Conservation (phyloP, 2,113 vertebrate genomes). For the Machaerirhynchus nigripectus region DNA sequence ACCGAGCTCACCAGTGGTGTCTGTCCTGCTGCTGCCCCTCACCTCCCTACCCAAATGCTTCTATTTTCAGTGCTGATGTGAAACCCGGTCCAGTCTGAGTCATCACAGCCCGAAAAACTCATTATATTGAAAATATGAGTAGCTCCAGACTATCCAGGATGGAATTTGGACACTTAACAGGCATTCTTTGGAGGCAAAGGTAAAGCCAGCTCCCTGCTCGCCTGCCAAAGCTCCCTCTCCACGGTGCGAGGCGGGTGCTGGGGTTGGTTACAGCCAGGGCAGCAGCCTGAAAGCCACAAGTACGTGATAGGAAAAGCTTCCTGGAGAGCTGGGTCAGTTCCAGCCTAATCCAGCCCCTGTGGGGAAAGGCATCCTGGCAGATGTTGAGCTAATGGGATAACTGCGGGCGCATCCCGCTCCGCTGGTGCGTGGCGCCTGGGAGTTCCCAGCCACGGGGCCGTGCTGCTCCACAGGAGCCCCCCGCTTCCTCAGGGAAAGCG, state of each 20-base stretch:
- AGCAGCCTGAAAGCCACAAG: slow-evolving; percentile 6
- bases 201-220: not conserved
- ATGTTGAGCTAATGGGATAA: not conserved
- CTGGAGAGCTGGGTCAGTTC: not conserved
- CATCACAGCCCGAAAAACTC: not conserved
- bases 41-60: not conserved
- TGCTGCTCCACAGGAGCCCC: not conserved
- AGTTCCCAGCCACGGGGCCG: rapidly evolving
- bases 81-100: not conserved
- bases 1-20: rapidly evolving
- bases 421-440: not conserved
- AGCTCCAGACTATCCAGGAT: rapidly evolving
- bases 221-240: not conserved
- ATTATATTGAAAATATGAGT: rapidly evolving
- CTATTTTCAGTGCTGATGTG: not conserved
- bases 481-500: not conserved
- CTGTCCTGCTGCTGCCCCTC: not conserved
- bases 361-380: slow-evolving; percentile 35
- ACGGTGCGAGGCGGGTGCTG: not conserved
- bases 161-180: not conserved
- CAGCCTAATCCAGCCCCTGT: slow-evolving; percentile 40
- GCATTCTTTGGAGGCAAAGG: not conserved
- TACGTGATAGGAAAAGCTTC: not conserved
- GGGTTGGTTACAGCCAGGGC: not conserved
- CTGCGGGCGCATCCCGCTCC: not conserved